A percentile compares a stretch with the other conserved stretches of the same genome.
These are phyloP conservation scores for Rhodeus uyekii DNA, from an alignment of 2,797 vertebrate species.

Conservation along the genomic window DNA sequence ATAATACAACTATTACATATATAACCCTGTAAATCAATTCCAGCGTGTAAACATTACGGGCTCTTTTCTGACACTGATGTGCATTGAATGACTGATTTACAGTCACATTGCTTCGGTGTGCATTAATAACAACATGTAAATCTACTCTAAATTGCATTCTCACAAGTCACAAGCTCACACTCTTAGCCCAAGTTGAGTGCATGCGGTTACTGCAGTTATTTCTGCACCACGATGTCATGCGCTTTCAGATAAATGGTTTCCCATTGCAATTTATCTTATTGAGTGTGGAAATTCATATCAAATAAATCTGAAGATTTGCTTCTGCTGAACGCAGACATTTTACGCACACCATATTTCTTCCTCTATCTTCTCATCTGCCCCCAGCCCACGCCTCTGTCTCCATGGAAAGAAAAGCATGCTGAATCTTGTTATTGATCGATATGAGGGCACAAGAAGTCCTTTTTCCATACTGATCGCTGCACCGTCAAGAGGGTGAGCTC, in stretches of 20 bases:
- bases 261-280: conserved; percentile 33
- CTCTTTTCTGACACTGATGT: background rate
- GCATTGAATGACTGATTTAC: background rate
- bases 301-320: conserved; percentile 50
- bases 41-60: background rate
- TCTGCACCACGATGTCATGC: conserved; percentile 10
- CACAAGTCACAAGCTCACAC: background rate
- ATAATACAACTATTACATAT: background rate
- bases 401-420: background rate
- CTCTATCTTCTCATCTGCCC: conserved; percentile 40
- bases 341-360: conserved; percentile 34
- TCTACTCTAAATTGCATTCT: background rate
- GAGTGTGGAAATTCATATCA: conserved; percentile 43
- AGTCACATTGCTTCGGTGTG: background rate
- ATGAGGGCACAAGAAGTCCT: conserved; percentile 21
- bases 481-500: conserved; percentile 30
- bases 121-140: background rate
- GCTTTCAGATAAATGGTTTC: conserved; percentile 50
- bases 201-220: background rate
- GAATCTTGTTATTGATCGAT: conserved; percentile 18
- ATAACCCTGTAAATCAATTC: background rate
- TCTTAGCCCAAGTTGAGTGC: background rate
- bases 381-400: conserved; percentile 16
- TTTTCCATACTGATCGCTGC: conserved; percentile 21
- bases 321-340: conserved; percentile 44